Evolutionary conservation across 2,797 vertebrate species (phyloP), one percentile per base, ranked within the genome.

Genomic region (Sebastes alutus): DNA sequence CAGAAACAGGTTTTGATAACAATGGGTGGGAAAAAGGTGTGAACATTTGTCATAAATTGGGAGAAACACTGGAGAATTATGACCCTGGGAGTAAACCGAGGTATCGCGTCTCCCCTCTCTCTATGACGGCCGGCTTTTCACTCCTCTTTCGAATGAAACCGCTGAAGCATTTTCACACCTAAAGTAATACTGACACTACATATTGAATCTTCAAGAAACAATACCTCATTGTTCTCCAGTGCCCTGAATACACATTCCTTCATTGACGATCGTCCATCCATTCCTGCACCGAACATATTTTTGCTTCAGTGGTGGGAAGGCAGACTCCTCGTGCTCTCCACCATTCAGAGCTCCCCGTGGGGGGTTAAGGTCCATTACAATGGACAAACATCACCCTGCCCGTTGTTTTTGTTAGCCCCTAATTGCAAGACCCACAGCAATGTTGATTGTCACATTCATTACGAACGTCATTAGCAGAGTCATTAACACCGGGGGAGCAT

Each of bases 361-460:
- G 91, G 86, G 86, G 87, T 86, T 68, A 75, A 87, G 89, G 88
- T 88, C 82, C 91, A 91, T 92, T 86, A 93, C 88, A 94, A 93
- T 93, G 84, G 86, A 46, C 67, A 82, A 75, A 86, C 75, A 52
- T 90, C 85, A 87, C 86, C 86, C 83, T 79, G 86, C 81, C 89
- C 66, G 35, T 83, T 89, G 89, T 85, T 72, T 89, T 88, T 87
- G 78, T 85, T 89, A 30, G 80, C 52, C 71, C 58, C 74, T 90
- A 87, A 92, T 90, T 93, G 78, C 75, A 54, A 74, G 74, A 84
- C 75, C 75, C 72, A 77, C 77, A 68, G 72, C 59, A 64, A 66
- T 88, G 91, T 93, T 93, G 89, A 90, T 92, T 94, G 87, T 85
- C 77, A 78, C 83, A 89, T 89, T 90, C 91, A 89, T 84, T 86